Conservation (phyloP, 2,113 vertebrate species). For the Neoarius graeffei region DNA sequence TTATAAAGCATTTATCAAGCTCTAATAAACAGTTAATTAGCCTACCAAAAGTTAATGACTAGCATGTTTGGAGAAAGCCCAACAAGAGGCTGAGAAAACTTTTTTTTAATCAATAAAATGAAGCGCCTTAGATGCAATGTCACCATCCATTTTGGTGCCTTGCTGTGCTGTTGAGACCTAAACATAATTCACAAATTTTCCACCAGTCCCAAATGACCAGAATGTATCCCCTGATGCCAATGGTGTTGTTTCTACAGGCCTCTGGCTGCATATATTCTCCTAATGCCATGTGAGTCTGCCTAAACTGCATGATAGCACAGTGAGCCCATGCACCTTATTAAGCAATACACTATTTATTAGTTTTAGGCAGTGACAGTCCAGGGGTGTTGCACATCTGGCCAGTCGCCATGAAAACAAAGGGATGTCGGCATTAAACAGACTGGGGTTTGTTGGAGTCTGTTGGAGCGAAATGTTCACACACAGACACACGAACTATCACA, state of each 20-base stretch:
- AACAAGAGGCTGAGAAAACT: not conserved
- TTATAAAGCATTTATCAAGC: not conserved
- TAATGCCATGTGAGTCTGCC: not conserved
- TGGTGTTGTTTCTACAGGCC: not conserved
- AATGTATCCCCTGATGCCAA: not conserved
- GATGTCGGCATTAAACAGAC: slow-evolving; percentile 5
- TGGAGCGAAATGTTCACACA: not conserved
- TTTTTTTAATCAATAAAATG: not conserved
- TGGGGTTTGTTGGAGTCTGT: not conserved
- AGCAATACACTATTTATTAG: slow-evolving; percentile 65
- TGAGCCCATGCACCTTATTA: slow-evolving; percentile 43
- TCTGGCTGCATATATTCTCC: not conserved
- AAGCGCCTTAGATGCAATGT: not conserved
- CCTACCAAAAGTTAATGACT: not conserved
- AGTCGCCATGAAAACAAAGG: slow-evolving; percentile 51
- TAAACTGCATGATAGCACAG: slow-evolving; percentile 18
- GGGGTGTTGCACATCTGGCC: slow-evolving; percentile 62
- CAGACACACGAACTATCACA: not conserved
- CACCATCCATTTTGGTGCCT: not conserved
- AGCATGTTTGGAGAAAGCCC: not conserved
- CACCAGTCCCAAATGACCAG: not conserved
- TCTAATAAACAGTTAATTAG: not conserved
- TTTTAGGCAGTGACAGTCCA: slow-evolving; percentile 56
- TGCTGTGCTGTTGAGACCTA: not conserved
- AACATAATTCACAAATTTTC: not conserved